A percentile compares a stretch with the other conserved stretches of the same genome.
Evolutionary conservation across 2,888 invertebrate species (phyloP).

Genomic region (Hartigia nigra): DNA sequence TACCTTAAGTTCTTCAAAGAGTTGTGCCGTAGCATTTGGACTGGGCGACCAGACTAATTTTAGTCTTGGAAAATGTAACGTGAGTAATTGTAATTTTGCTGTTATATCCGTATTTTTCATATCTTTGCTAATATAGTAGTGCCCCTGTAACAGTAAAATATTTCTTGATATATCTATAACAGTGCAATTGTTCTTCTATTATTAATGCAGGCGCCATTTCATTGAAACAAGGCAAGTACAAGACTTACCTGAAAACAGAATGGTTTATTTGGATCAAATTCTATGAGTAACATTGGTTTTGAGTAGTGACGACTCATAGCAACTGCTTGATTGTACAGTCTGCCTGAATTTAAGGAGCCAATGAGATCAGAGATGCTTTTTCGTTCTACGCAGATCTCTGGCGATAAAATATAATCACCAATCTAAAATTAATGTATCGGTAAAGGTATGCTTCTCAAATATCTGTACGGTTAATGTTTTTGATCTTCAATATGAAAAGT

Average conservation of each 20-base stretch:
- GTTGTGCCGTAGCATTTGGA: constrained; percentile 94
- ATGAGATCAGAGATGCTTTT: constrained; percentile 97
- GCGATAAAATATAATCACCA: constrained; percentile 97
- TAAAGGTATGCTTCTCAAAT: not conserved
- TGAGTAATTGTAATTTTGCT: constrained; percentile 90
- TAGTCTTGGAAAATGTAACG: constrained; percentile 93
- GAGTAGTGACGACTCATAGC: constrained; percentile 92
- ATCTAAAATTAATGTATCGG: constrained; percentile 70
- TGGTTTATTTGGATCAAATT: constrained; percentile 94
- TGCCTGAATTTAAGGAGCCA: constrained; percentile 93
- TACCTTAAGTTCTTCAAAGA: constrained; percentile 95
- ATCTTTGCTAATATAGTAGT: constrained; percentile 83
- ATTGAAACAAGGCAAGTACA: not conserved
- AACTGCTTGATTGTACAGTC: constrained; percentile 94
- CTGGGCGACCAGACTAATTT: constrained; percentile 96
- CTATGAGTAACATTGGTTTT: constrained; percentile 91
- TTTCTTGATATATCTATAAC: not conserved
- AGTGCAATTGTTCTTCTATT: constrained; percentile 2
- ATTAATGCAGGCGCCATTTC: not conserved
- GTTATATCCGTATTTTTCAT: constrained; percentile 82
- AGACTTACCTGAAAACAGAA: constrained; percentile 83
- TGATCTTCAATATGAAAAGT: constrained; percentile 12
- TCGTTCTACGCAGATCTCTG: constrained; percentile 96
- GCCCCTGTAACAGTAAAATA: constrained; percentile 71
- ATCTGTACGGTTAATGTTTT: not conserved